These are phyloP conservation scores for Solea senegalensis DNA, from an alignment of 2,113 vertebrate species.

Conservation along the genomic window DNA sequence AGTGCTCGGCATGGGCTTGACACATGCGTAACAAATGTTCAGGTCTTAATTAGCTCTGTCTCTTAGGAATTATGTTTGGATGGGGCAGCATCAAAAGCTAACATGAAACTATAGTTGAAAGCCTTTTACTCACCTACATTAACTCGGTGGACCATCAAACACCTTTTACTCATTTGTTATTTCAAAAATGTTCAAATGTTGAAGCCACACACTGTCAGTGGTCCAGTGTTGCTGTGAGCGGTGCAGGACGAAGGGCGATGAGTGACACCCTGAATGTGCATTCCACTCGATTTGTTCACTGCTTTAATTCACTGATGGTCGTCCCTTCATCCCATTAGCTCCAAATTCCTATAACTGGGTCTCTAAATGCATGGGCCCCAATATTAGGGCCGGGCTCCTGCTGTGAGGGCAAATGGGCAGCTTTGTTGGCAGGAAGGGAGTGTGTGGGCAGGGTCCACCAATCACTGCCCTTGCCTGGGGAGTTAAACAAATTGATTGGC, in stretches of 20 bases:
- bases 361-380: constrained; percentile 72
- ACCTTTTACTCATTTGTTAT: no score
- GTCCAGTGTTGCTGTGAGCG: constrained; percentile 3
- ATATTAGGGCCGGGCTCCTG: constrained; percentile 67
- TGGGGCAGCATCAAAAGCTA: no score
- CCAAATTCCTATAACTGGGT: constrained; percentile 78
- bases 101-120: no score
- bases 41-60: no score
- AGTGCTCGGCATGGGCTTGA: no score
- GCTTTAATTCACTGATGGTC: constrained; percentile 72
- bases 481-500: constrained; percentile 86
- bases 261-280: constrained; percentile 68
- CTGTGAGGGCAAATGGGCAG: constrained; percentile 82
- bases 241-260: constrained; percentile 36
- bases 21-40: no score
- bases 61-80: no score
- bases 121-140: no score
- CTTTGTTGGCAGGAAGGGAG: constrained; percentile 76
- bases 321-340: constrained; percentile 77
- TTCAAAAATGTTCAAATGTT: background rate
- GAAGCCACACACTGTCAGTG: background rate
- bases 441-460: constrained; percentile 77
- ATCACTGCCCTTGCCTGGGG: constrained; percentile 77
- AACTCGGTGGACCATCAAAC: no score
- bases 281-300: constrained; percentile 73